Evolutionary conservation across 1,140 invertebrate species (phyloP), one percentile per base, ranked within the genome.

Genomic region (Lasioglossum albipes): DNA sequence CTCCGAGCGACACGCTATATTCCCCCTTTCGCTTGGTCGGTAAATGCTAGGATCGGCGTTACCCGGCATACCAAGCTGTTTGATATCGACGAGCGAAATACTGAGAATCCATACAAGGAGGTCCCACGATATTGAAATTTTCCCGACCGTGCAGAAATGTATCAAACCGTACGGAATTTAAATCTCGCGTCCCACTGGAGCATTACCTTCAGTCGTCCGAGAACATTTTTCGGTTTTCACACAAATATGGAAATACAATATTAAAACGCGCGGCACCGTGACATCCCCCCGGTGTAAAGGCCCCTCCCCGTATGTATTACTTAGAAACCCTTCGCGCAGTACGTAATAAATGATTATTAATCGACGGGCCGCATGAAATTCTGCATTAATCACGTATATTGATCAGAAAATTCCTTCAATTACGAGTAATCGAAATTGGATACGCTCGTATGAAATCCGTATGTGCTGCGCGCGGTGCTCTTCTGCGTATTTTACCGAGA

Each of bases 91-190:
- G 62, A 66, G 6, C 22, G 57, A 74, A 79, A 79, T 57, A 54
- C 22, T 52, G 5, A 54, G 71, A 31, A 67, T 31, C 62, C 65
- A 74, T 64, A 49, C 22, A 57, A 82, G 42, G 10, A 71, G 54
- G 42, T 65, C 54, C 59, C 45, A 49, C 42, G 81, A 80, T 83
- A 83, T 83, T 83, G 72, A 83, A 79, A 83, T 83, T 80, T 83
- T 69, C 59, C 65, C 69, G 27, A 80, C 71, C 78, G 59, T 83
- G 59, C 18, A 80, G 71, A 73, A 72, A 82, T 79, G 70, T 82
- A 79, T 78, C 75, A 82, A 54, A 71, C 75, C 75, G 62, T 68
- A 31, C n/a, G 75, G 66, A 77, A 77, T 81, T 77, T 81, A 69
- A 76, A 82, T 59, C 67, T 62, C 45, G 59, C 68, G n/a, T 74